A percentile compares a stretch with the other conserved stretches of the same genome.
Conservation (phyloP, 2,113 vertebrate species). For the Atrichornis clamosus region DNA sequence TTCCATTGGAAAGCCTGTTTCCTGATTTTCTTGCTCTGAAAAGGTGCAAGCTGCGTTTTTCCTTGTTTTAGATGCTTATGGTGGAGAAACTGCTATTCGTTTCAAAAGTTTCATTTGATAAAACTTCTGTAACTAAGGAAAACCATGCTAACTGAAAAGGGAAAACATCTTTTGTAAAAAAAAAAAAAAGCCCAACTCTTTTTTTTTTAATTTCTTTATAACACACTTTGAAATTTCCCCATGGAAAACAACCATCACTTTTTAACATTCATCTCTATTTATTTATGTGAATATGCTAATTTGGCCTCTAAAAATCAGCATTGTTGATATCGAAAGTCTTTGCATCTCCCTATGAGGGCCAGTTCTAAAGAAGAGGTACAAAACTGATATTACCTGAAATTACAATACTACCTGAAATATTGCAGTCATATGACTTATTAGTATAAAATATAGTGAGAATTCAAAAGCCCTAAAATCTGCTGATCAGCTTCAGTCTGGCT, state of each 20-base stretch:
- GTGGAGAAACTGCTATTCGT: neutral
- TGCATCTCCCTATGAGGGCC: neutral
- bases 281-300: neutral
- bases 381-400: neutral
- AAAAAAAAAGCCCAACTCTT: neutral
- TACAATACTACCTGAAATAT: neutral
- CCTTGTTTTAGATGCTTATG: neutral
- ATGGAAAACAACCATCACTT: neutral
- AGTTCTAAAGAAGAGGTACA: neutral
- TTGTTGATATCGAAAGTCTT: neutral
- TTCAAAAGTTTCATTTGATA: neutral
- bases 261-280: neutral
- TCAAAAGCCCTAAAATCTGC: neutral
- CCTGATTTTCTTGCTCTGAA: neutral
- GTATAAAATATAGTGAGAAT: neutral
- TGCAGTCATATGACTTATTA: neutral
- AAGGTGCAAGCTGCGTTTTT: neutral
- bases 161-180: neutral
- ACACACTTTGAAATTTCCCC: neutral
- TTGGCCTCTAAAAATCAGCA: accelerated
- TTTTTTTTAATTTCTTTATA: neutral
- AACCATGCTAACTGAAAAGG: neutral
- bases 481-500: neutral
- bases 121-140: neutral
- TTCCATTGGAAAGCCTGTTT: neutral